phyloP scores from a whole-genome alignment of 2,888 invertebrate species.

The Amiota minor region DNA sequence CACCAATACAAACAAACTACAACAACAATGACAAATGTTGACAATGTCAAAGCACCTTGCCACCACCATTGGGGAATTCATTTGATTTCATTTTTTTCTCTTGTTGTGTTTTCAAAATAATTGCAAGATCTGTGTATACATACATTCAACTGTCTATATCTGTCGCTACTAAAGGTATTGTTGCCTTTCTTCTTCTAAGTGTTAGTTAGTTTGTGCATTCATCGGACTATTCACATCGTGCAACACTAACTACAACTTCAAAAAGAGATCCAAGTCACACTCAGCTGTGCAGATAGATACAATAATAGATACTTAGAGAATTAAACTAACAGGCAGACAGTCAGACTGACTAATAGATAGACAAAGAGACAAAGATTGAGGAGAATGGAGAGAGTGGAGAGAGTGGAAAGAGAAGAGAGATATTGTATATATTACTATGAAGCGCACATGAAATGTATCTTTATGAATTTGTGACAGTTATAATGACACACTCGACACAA shows the following conservation, averaged over 20 bases:
- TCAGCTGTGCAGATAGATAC: background rate
- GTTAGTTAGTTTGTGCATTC: too few species aligned
- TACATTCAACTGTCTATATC: constrained; percentile 10
- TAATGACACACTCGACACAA: constrained; percentile 26
- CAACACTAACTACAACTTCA: background rate
- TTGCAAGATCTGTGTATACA: constrained; percentile 44
- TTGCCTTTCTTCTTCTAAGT: too few species aligned
- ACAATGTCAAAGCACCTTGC: constrained; percentile 38
- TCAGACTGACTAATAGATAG: background rate
- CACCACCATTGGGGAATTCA: constrained; percentile 28
- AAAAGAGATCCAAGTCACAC: constrained; percentile 4
- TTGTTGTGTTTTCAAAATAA: constrained; percentile 32
- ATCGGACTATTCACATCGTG: background rate
- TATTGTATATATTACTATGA: too few species aligned
- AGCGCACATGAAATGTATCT: background rate
- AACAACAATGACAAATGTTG: constrained; percentile 32
- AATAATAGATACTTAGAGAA: background rate
- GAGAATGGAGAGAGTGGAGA: too few species aligned
- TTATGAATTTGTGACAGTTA: constrained; percentile 33
- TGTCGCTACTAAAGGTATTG: background rate
- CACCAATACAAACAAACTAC: background rate
- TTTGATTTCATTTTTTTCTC: constrained; percentile 22
- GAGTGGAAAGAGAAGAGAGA: too few species aligned
- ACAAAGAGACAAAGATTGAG: background rate
- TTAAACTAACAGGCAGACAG: background rate